phyloP scores from a whole-genome alignment of 2,888 invertebrate genomes.

The Crepidodera aurea region DNA sequence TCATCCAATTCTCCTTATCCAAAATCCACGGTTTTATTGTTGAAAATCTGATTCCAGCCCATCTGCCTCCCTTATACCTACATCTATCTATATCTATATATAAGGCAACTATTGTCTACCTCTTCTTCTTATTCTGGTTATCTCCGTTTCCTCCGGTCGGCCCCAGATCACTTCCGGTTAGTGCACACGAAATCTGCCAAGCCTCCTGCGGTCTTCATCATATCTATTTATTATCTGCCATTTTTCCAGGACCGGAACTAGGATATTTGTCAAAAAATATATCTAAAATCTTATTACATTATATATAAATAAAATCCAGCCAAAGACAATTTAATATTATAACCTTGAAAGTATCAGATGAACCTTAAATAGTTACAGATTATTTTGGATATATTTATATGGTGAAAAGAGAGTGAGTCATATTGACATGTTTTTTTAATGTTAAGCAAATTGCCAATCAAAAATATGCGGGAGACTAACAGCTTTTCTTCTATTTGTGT shows the following conservation, averaged over 20 bases:
- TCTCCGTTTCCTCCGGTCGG: conserved; percentile 57
- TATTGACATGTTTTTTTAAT: too few relatives aligned
- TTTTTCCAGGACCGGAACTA: conserved; percentile 14
- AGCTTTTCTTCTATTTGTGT: too few relatives aligned
- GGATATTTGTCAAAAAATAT: too few relatives aligned
- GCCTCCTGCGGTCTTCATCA: conserved; percentile 48
- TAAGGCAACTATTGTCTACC: conserved; percentile 56
- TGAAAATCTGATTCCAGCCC: conserved; percentile 57
- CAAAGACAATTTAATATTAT: too few relatives aligned
- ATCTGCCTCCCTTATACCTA: conserved; percentile 58
- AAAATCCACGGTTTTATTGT: conserved; percentile 58
- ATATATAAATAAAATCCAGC: too few relatives aligned
- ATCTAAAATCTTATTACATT: too few relatives aligned
- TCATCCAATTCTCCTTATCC: conserved; percentile 44
- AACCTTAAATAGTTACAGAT: too few relatives aligned
- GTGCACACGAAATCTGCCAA: conserved; percentile 61
- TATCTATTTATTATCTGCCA: conserved; percentile 49
- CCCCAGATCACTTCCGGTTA: conserved; percentile 61
- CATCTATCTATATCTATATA: conserved; percentile 14
- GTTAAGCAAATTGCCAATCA: too few relatives aligned
- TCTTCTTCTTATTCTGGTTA: conserved; percentile 61
- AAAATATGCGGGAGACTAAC: too few relatives aligned
- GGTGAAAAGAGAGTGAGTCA: too few relatives aligned
- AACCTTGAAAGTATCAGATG: too few relatives aligned
- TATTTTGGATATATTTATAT: too few relatives aligned